These are phyloP conservation scores for Tetramorium bicarinatum DNA, from an alignment of 2,888 invertebrate genomes.

Conservation along the genomic window DNA sequence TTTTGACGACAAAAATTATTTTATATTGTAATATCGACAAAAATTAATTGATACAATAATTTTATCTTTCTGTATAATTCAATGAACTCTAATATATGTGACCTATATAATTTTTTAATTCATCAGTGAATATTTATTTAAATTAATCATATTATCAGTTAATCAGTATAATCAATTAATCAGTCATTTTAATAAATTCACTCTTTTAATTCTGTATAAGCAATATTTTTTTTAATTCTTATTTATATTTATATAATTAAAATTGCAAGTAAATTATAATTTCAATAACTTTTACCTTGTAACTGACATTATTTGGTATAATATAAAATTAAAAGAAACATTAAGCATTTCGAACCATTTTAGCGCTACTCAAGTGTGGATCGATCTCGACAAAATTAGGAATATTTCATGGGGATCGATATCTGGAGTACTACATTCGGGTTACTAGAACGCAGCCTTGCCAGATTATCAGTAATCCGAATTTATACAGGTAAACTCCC, in stretches of 20 bases:
- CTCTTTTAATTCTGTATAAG: neutral
- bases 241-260: neutral
- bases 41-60: constrained; percentile 9
- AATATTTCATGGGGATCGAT: constrained; percentile 26
- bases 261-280: neutral
- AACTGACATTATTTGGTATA: neutral
- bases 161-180: no score
- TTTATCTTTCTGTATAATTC: neutral
- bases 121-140: neutral
- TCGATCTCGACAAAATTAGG: constrained; percentile 31
- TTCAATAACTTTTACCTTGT: neutral
- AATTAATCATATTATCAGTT: no score
- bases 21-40: neutral
- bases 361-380: neutral
- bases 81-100: neutral
- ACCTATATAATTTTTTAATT: neutral
- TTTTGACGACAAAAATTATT: constrained; percentile 1
- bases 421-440: constrained; percentile 8
- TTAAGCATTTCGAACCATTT: constrained; percentile 2
- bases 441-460: neutral
- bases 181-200: neutral
- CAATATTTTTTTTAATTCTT: neutral
- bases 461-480: neutral
- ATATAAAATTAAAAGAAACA: neutral
- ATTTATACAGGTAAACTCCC: neutral